Conservation (phyloP, 2,888 invertebrate species). For the Pheosia tremula region DNA sequence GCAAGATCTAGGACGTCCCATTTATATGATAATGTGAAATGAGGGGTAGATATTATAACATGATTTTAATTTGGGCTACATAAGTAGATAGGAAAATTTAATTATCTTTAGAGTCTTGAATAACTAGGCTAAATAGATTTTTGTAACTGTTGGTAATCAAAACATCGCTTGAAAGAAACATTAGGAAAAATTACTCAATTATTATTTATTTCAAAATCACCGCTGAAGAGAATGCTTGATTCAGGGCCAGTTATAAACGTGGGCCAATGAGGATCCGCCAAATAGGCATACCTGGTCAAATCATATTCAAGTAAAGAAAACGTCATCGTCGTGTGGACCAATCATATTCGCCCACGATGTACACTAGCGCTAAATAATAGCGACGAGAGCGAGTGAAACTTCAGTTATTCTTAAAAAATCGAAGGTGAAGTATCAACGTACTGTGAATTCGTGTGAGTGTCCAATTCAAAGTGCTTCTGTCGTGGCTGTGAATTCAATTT, state of each 20-base stretch:
- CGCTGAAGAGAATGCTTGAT: slow-evolving; percentile 51
- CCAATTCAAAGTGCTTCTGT: slow-evolving; percentile 58
- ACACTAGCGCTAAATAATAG: slow-evolving; percentile 83
- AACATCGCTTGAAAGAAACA: too few species aligned
- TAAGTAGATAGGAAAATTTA: too few species aligned
- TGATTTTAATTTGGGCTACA: too few species aligned
- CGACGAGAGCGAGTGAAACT: slow-evolving; percentile 72
- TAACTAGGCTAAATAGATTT: too few species aligned
- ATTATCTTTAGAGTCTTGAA: too few species aligned
- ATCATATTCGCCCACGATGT: slow-evolving; percentile 85
- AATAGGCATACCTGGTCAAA: slow-evolving; percentile 81
- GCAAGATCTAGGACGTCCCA: too few species aligned
- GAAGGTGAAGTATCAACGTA: slow-evolving; percentile 57
- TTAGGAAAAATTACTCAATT: background rate
- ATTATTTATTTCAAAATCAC: slow-evolving; percentile 53
- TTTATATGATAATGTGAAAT: too few species aligned
- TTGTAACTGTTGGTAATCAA: too few species aligned
- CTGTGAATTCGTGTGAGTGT: slow-evolving; percentile 58
- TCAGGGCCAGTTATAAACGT: slow-evolving; percentile 82
- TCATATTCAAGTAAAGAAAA: slow-evolving; percentile 53
- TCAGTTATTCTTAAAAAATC: slow-evolving; percentile 77
- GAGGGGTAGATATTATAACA: too few species aligned
- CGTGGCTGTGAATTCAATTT: slow-evolving; percentile 62
- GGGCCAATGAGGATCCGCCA: slow-evolving; percentile 87
- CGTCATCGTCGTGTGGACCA: slow-evolving; percentile 79